A percentile compares a stretch with the other conserved stretches of the same genome.
Conservation (phyloP, 2,113 vertebrate genomes). For the Sphyrna mokarran region DNA sequence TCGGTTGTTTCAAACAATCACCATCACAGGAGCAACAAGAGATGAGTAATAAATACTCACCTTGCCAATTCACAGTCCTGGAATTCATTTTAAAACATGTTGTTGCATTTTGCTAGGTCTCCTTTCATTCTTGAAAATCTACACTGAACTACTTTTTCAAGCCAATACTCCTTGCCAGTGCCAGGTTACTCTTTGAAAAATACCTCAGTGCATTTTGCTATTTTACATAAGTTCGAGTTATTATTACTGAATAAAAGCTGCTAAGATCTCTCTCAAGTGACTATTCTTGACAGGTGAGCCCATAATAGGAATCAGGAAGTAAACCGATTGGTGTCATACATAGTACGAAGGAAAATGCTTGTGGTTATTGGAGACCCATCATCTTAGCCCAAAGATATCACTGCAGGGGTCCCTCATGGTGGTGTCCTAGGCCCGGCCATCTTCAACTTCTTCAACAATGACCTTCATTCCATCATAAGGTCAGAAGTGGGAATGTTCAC, state of each 20-base stretch:
- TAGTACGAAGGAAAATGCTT: too few relatives aligned
- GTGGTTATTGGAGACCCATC: too few relatives aligned
- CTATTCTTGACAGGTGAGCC: neutral
- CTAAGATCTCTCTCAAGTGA: neutral
- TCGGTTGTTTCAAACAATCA: neutral
- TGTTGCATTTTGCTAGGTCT: neutral
- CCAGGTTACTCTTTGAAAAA: neutral
- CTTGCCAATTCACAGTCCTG: neutral
- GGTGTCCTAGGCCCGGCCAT: too few relatives aligned
- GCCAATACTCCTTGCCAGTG: neutral
- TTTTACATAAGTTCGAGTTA: neutral
- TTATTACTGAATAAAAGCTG: neutral
- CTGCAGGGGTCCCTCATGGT: too few relatives aligned
- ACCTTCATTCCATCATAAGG: too few relatives aligned
- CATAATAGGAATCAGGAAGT: too few relatives aligned
- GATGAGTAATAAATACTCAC: neutral
- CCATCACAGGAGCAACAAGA: neutral
- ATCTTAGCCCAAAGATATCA: too few relatives aligned
- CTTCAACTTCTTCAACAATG: too few relatives aligned
- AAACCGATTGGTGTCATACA: too few relatives aligned
- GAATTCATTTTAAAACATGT: neutral
- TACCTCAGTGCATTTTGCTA: neutral
- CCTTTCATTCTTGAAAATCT: neutral
- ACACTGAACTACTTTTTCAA: neutral
- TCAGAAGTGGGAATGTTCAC: too few relatives aligned